Conservation (phyloP, 1,140 invertebrate species). For the Drosophila pseudoananassae region DNA sequence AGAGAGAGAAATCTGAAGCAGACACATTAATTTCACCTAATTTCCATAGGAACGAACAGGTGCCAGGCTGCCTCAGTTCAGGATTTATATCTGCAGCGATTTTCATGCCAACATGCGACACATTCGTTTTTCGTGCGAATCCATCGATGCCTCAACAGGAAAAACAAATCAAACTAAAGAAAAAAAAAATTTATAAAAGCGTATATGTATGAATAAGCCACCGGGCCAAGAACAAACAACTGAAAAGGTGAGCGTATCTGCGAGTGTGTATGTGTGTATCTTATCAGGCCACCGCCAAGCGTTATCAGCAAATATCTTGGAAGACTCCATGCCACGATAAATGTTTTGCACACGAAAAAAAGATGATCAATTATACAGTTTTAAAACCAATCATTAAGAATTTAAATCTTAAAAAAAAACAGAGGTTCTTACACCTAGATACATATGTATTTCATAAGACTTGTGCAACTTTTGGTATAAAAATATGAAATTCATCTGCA, state of each 20-base stretch:
- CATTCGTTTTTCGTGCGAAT: conserved; percentile 33
- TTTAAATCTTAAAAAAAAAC: background rate
- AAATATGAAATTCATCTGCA: background rate
- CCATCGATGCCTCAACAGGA: conserved; percentile 26
- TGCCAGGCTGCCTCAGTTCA: conserved; percentile 19
- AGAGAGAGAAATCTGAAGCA: conserved; percentile 3
- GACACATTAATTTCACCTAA: conserved; percentile 63
- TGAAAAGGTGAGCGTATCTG: conserved; percentile 45
- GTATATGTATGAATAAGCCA: conserved; percentile 55
- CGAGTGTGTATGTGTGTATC: conserved; percentile 42
- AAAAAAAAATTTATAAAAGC: background rate
- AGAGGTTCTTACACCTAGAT: too few relatives aligned
- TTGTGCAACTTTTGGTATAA: background rate
- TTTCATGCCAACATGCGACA: conserved; percentile 42
- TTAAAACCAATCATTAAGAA: background rate
- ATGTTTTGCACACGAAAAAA: conserved; percentile 31
- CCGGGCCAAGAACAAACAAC: conserved; percentile 21
- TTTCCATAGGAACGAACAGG: conserved; percentile 37
- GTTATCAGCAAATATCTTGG: conserved; percentile 74
- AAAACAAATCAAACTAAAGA: conserved; percentile 27
- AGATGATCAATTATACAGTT: conserved; percentile 4
- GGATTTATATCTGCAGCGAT: conserved; percentile 51
- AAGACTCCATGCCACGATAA: conserved; percentile 58
- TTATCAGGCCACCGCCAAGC: conserved; percentile 60
- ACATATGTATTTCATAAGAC: too few relatives aligned